phyloP scores from a whole-genome alignment of 2,797 vertebrate species.

The Syngnathus acus region DNA sequence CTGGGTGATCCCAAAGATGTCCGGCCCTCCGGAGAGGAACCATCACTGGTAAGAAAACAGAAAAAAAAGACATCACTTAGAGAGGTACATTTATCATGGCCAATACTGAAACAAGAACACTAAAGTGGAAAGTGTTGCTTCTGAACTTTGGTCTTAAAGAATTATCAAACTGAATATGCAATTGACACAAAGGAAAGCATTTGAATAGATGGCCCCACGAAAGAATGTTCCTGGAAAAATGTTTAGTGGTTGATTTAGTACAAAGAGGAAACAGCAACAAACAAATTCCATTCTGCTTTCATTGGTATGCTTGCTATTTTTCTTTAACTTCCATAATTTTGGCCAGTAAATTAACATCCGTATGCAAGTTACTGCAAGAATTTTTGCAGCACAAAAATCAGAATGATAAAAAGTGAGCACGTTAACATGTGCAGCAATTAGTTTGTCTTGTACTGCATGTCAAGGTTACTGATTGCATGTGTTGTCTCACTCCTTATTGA shows the following conservation, averaged over 20 bases:
- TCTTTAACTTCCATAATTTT: no score
- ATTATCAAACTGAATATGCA: background rate
- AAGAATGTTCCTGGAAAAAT: no score
- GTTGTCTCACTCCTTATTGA: conserved; percentile 75
- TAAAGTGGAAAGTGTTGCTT: background rate
- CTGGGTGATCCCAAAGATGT: conserved; percentile 78
- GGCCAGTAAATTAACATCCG: background rate
- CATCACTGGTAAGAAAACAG: conserved; percentile 66
- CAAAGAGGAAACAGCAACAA: no score
- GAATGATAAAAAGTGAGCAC: background rate
- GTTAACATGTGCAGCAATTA: background rate
- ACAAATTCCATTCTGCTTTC: no score
- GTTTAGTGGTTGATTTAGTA: background rate
- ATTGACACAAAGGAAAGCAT: background rate
- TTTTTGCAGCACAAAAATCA: background rate
- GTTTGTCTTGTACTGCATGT: background rate
- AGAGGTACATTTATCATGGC: background rate
- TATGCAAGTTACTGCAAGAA: background rate
- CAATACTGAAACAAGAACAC: background rate
- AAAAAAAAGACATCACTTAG: background rate
- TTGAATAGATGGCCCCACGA: background rate
- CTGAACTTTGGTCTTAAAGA: background rate
- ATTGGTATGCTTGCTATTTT: no score
- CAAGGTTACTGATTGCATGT: background rate
- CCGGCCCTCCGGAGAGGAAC: conserved; percentile 74